Percentiles rank a stretch among this genome's conserved stretches.
Conservation (phyloP, 2,113 vertebrate genomes). For the Pteropus alecto region DNA sequence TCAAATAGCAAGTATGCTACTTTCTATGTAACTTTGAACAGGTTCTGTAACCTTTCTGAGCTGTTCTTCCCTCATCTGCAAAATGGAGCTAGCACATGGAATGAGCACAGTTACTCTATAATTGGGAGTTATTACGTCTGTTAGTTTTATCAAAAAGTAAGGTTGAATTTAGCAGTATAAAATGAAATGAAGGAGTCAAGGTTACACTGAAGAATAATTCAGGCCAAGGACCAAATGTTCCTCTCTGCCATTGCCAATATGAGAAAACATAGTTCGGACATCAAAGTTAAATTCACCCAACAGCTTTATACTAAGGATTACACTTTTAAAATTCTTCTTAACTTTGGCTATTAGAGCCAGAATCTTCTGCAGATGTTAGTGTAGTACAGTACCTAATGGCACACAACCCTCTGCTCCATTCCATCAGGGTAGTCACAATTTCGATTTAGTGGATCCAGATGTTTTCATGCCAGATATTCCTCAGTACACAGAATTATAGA, state of each 20-base stretch:
- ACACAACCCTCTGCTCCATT: neutral
- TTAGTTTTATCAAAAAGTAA: neutral
- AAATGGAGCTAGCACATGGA: neutral
- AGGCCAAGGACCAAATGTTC: neutral
- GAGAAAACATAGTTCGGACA: neutral
- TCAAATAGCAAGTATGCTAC: neutral
- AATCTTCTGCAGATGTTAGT: neutral
- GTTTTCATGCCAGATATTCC: neutral
- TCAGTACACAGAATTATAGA: neutral
- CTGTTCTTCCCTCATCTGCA: neutral
- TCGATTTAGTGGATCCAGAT: neutral
- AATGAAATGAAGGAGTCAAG: neutral
- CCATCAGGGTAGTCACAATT: neutral
- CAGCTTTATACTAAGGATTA: neutral
- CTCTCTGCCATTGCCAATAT: neutral
- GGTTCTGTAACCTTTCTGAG: neutral
- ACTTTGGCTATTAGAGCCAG: neutral
- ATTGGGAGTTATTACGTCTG: neutral
- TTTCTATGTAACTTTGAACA: neutral
- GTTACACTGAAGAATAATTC: neutral
- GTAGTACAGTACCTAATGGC: neutral
- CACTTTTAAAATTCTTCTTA: neutral
- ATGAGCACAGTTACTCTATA: neutral
- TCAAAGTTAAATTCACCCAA: slow-evolving; percentile 35
- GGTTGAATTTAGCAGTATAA: neutral